Conservation (phyloP, 1,140 invertebrate species). For the Amphibalanus amphitrite region DNA sequence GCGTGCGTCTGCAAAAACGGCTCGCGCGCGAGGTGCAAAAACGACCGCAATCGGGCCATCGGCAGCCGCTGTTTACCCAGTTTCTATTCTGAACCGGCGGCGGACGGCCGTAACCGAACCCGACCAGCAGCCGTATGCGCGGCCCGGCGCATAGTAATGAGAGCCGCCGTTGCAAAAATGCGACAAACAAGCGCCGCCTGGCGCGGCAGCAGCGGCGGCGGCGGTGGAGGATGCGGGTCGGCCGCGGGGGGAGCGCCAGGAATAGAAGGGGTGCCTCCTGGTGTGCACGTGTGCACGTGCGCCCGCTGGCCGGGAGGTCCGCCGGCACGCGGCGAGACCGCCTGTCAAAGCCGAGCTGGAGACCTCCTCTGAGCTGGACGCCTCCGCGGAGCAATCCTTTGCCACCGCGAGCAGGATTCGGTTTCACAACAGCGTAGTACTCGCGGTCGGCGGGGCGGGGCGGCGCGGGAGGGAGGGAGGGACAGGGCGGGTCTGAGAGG, state of each 20-base stretch:
- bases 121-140: too few species aligned
- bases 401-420: not conserved
- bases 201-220: too few species aligned
- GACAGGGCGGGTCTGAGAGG: too few species aligned
- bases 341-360: too few species aligned
- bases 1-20: not conserved
- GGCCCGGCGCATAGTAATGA: not conserved
- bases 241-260: too few species aligned
- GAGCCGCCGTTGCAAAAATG: not conserved
- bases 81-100: not conserved
- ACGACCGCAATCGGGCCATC: not conserved
- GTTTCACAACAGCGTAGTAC: slow-evolving; percentile 1
- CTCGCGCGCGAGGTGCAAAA: not conserved
- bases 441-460: not conserved
- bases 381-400: not conserved
- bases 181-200: not conserved
- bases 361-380: too few species aligned
- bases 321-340: not conserved
- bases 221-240: too few species aligned
- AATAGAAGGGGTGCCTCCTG: too few species aligned
- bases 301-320: too few species aligned
- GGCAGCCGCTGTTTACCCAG: not conserved
- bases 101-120: not conserved
- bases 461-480: too few species aligned
- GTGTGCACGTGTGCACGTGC: not conserved